These are phyloP conservation scores for Solenopsis fugax DNA, from an alignment of 1,140 invertebrate species.

Conservation along the genomic window DNA sequence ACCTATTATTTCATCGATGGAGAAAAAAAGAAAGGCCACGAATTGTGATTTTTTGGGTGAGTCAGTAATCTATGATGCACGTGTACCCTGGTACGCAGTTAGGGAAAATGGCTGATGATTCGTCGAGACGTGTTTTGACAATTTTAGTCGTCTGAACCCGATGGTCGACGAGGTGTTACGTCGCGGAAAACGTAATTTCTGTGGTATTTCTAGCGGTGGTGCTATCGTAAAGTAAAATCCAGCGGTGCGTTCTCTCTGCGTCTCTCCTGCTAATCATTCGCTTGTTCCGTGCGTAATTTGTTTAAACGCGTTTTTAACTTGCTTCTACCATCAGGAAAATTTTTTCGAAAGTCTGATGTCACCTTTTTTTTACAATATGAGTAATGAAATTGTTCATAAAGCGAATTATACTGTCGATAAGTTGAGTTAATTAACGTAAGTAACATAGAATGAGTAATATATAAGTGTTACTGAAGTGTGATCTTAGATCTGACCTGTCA, in stretches of 20 bases:
- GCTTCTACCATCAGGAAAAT: constrained; percentile 55
- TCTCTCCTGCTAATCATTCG: neutral
- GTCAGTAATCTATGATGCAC: constrained; percentile 1
- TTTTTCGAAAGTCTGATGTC: constrained; percentile 47
- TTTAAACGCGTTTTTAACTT: constrained; percentile 62
- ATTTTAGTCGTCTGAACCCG: constrained; percentile 60
- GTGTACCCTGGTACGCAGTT: constrained; percentile 23
- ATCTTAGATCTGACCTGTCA: neutral
- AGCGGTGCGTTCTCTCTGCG: neutral
- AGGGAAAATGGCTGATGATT: constrained; percentile 74
- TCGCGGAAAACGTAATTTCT: constrained; percentile 31
- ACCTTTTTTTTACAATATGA: constrained; percentile 8
- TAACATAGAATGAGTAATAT: neutral
- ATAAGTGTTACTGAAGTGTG: too few species aligned
- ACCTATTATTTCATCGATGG: too few species aligned
- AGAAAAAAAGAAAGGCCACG: too few species aligned
- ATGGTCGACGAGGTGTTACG: constrained; percentile 24
- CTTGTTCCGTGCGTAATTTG: constrained; percentile 54
- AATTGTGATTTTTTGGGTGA: neutral
- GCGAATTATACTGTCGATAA: constrained; percentile 31
- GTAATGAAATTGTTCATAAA: neutral
- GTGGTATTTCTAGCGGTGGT: neutral
- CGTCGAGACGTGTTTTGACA: constrained; percentile 75
- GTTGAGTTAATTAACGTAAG: neutral
- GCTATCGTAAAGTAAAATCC: constrained; percentile 26